Evolutionary conservation across 2,888 invertebrate species (phyloP).

Genomic region (Ypsolopha sequella): DNA sequence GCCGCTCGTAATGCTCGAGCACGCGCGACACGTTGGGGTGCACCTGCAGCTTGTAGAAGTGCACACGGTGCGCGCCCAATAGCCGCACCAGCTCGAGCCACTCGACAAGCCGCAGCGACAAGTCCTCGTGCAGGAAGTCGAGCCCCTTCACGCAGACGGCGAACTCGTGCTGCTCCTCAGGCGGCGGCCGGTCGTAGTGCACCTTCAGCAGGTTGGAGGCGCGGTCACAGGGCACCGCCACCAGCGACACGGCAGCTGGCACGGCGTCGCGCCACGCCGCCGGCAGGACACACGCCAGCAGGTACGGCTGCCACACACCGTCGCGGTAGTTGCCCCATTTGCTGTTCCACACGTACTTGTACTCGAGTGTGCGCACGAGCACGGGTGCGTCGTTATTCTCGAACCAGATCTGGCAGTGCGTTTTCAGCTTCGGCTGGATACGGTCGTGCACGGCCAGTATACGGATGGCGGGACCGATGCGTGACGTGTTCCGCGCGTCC

Average conservation of each 20-base stretch:
- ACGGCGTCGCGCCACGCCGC: slow-evolving; percentile 77
- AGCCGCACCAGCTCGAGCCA: slow-evolving; percentile 92
- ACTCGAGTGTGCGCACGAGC: slow-evolving; percentile 85
- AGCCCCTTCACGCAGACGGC: slow-evolving; percentile 95
- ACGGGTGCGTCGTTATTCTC: slow-evolving; percentile 86
- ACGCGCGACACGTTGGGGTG: slow-evolving; percentile 93
- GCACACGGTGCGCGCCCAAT: slow-evolving; percentile 92
- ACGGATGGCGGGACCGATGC: slow-evolving; percentile 86
- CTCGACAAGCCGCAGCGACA: slow-evolving; percentile 90
- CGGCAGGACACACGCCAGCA: slow-evolving; percentile 90
- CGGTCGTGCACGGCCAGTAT: slow-evolving; percentile 91
- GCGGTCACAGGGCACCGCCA: slow-evolving; percentile 87
- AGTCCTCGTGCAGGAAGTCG: slow-evolving; percentile 92
- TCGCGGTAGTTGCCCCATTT: slow-evolving; percentile 96
- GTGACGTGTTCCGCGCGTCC: slow-evolving; percentile 82
- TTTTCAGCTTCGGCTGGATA: slow-evolving; percentile 85
- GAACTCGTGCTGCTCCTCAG: slow-evolving; percentile 78
- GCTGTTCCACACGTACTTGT: slow-evolving; percentile 94
- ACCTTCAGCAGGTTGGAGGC: slow-evolving; percentile 88
- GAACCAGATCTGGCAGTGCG: slow-evolving; percentile 92
- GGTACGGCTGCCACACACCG: slow-evolving; percentile 90
- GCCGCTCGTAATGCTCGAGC: slow-evolving; percentile 73
- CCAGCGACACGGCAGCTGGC: slow-evolving; percentile 88
- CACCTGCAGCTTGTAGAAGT: slow-evolving; percentile 91
- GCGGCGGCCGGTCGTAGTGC: slow-evolving; percentile 72